These are phyloP conservation scores for Chrysolina americana DNA, from an alignment of 2,888 invertebrate species.

Conservation along the genomic window DNA sequence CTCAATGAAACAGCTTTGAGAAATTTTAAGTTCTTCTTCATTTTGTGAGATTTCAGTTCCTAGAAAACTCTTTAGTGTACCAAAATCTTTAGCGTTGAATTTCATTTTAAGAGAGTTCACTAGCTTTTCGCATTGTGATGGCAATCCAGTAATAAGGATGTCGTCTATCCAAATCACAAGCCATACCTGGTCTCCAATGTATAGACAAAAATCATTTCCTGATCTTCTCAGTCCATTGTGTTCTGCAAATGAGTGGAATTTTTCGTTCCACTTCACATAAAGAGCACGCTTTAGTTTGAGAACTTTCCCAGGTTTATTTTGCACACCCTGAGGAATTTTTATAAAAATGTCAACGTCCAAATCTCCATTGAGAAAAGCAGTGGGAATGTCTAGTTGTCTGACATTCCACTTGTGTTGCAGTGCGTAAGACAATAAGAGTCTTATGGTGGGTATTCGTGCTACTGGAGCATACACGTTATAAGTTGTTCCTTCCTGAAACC, in stretches of 20 bases:
- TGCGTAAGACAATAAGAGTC: neutral
- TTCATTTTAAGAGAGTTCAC: constrained; percentile 27
- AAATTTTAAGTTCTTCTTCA: neutral
- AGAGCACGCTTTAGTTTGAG: constrained; percentile 50
- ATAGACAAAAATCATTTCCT: constrained; percentile 38
- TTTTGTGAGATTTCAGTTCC: neutral
- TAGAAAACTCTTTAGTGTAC: neutral
- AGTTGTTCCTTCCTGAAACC: neutral
- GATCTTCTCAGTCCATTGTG: constrained; percentile 40
- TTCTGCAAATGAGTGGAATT: constrained; percentile 38
- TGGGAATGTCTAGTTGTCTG: neutral
- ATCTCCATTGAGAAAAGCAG: neutral
- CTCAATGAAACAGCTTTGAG: neutral
- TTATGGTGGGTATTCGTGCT: no score
- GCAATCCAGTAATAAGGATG: constrained; percentile 13
- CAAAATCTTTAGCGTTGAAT: no score
- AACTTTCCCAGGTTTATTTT: constrained; percentile 14
- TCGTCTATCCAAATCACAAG: constrained; percentile 18
- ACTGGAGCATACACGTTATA: neutral
- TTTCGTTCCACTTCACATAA: constrained; percentile 45
- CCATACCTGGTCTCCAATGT: constrained; percentile 18
- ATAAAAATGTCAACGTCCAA: neutral
- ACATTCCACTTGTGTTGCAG: neutral
- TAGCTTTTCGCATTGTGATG: neutral
- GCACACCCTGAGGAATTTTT: constrained; percentile 41